These are phyloP conservation scores for Catagonus wagneri DNA, from an alignment of 2,113 vertebrate species.

Conservation along the genomic window DNA sequence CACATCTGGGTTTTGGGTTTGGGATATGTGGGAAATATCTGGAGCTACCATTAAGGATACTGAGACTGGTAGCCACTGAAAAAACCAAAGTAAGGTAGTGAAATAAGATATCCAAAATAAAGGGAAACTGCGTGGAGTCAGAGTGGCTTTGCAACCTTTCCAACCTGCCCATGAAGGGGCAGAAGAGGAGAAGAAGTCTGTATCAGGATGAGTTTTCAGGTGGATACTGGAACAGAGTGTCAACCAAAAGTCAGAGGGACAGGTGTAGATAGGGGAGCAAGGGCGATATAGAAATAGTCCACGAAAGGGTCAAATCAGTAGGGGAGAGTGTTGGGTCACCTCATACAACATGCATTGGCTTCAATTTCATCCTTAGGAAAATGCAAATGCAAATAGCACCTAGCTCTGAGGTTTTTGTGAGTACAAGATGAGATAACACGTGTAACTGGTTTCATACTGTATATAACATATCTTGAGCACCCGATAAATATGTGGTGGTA, in stretches of 20 bases:
- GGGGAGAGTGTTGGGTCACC: not conserved
- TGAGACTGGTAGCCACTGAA: not conserved
- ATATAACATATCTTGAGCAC: not conserved
- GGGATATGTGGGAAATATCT: not conserved
- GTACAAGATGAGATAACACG: not conserved
- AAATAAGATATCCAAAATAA: not conserved
- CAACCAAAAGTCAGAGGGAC: not conserved
- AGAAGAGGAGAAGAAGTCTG: not conserved
- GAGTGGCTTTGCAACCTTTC: not conserved
- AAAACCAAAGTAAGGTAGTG: not conserved
- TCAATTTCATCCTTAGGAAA: not conserved
- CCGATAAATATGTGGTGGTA: not conserved
- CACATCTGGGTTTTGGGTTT: not conserved
- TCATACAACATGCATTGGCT: not conserved
- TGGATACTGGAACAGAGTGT: not conserved
- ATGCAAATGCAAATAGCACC: not conserved
- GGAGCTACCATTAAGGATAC: not conserved
- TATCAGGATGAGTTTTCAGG: not conserved
- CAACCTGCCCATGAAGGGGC: not conserved
- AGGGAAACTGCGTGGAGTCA: not conserved
- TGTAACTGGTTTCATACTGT: not conserved
- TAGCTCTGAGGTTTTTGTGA: not conserved
- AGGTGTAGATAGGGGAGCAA: not conserved
- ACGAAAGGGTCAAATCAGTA: not conserved
- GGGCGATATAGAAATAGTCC: accelerated